Base-by-base conservation (phyloP, 2,888 invertebrate genomes). In the Lordiphosa andalusiaca region DNA sequence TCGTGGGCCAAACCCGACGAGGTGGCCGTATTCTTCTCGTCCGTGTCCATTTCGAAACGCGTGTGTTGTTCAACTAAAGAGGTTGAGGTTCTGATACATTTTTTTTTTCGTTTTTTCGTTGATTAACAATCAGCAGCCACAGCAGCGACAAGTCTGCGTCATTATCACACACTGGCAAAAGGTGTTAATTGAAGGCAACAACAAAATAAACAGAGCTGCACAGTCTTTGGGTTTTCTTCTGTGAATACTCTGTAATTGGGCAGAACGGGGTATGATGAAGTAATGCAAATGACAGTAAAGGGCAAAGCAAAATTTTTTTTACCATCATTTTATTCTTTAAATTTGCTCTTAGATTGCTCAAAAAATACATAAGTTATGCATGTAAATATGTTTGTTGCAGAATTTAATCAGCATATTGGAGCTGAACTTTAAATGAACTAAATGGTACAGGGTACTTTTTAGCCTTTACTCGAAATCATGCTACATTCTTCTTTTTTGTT, bases 11-110 rank as follows among this genome's bases (percentile, higher is more conserved):
- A 13, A 6, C 39, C 16, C 10, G 59, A 42, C 33, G 71, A 36
- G 13, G 62, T 25, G 6, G 65, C 33, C 21, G 62, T 51, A 37
- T 63, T 71, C 25, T 61, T 65, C 37, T 60, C 60, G 38, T 78
- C 84, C 59, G 75, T 78, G 72, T 82, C 84, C 83, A 84, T 82
- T 25, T 56, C 73, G 65, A n/a, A 64, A 42, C 55, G 70, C 62
- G 83, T 67, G 36, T 59, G 57, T 39, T 37, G 53, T 35, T 57
- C 38, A 63, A 83, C 76, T 76, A 46, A 69, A 68, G 39, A 53
- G 66, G 25, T 39, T 37, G 25, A 19, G n/a, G 36, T 41, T 46
- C 42, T 25, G 36, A 30, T 36, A 12, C 19, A n/a, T 12, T 53
- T 21, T 36, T 53, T 47, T 39, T 46, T n/a, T n/a, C n/a, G n/a